Conservation (phyloP, 2,113 vertebrate genomes). For the Sorex fumeus region DNA sequence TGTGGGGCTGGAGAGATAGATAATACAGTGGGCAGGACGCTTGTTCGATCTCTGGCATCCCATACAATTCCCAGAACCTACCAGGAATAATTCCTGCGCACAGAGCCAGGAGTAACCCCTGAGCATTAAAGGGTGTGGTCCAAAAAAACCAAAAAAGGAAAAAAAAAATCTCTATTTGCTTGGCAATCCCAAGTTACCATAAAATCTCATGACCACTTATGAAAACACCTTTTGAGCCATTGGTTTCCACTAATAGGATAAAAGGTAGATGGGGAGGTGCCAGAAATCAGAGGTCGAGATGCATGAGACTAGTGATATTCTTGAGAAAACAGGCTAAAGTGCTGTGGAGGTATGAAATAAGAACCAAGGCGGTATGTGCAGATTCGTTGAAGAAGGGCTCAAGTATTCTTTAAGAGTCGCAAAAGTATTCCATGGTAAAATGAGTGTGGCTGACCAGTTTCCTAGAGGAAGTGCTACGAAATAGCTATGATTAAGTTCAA, state of each 20-base stretch:
- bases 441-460: neutral
- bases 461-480: neutral
- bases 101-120: no score
- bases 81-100: no score
- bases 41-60: no score
- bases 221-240: neutral
- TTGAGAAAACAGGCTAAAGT: neutral
- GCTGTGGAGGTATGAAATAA: neutral
- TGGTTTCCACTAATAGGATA: neutral
- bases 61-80: no score
- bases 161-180: no score
- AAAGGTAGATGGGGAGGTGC: neutral
- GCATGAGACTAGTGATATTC: neutral
- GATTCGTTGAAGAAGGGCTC: neutral
- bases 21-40: no score
- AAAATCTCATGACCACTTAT: neutral
- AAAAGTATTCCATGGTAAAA: slow-evolving; percentile 1
- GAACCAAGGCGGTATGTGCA: neutral
- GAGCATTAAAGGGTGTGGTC: no score
- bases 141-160: no score
- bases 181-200: neutral
- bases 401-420: neutral
- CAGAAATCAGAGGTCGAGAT: neutral
- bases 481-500: neutral
- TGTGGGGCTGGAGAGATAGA: no score